These are phyloP conservation scores for Coluber constrictor DNA, from an alignment of 2,797 vertebrate genomes.

Conservation along the genomic window DNA sequence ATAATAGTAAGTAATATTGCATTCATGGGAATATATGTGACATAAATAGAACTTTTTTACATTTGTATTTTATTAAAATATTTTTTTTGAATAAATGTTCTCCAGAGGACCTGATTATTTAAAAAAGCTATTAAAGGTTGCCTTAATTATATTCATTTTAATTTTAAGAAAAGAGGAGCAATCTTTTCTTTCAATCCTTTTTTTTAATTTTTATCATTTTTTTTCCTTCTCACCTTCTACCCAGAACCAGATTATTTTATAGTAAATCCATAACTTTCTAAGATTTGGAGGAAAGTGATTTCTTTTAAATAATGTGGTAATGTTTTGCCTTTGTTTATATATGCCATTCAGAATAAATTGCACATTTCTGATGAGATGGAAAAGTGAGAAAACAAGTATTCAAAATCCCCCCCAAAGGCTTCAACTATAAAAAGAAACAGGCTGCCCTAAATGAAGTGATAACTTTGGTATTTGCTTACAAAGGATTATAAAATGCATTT, in stretches of 20 bases:
- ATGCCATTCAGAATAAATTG: conserved; percentile 29
- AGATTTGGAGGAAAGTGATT: not conserved
- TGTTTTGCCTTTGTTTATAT: conserved; percentile 31
- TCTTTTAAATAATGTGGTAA: conserved; percentile 28
- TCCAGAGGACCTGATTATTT: not conserved
- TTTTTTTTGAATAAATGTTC: not conserved
- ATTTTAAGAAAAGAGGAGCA: not conserved
- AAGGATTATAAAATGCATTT: not conserved
- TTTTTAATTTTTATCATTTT: conserved; percentile 44
- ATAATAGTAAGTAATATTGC: not conserved
- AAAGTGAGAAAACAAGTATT: conserved; percentile 1
- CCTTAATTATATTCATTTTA: not conserved
- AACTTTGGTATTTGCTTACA: conserved; percentile 33
- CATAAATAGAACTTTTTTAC: not conserved
- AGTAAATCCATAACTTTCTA: conserved; percentile 20
- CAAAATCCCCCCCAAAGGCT: conserved; percentile 34
- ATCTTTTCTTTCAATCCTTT: conserved; percentile 28
- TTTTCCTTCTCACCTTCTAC: not conserved
- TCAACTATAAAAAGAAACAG: not conserved
- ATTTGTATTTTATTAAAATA: not conserved
- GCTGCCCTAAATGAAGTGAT: conserved; percentile 9
- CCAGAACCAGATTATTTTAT: conserved; percentile 10
- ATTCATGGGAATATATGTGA: not conserved
- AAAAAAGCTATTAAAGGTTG: not conserved
- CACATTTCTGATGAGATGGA: conserved; percentile 40